phyloP scores from a whole-genome alignment of 2,113 vertebrate species.

The Colistium nudipinnis region DNA sequence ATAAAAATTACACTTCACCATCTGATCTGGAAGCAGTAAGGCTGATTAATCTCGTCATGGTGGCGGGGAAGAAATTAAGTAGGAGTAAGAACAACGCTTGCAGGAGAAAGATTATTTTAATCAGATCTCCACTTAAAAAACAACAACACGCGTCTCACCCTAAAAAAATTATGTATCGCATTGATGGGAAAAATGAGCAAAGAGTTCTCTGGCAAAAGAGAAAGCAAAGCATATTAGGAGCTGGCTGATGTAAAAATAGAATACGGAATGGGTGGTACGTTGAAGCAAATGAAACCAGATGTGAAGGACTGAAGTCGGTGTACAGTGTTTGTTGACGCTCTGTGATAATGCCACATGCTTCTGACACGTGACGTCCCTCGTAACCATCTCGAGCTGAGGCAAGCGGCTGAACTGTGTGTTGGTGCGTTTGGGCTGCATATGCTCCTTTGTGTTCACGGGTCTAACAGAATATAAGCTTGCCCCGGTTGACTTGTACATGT shows the following conservation, averaged over 20 bases:
- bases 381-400: slow-evolving; percentile 35
- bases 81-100: slow-evolving; percentile 23
- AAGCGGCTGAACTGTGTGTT: slow-evolving; percentile 19
- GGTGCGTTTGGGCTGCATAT: not conserved
- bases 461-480: slow-evolving; percentile 7
- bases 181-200: slow-evolving; percentile 8
- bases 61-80: slow-evolving; percentile 21
- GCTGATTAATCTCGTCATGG: slow-evolving; percentile 36
- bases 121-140: slow-evolving; percentile 36
- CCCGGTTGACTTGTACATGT: slow-evolving; percentile 29
- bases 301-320: slow-evolving; percentile 37
- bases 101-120: slow-evolving; percentile 16
- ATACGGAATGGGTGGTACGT: slow-evolving; percentile 33
- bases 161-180: slow-evolving; percentile 20
- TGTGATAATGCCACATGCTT: slow-evolving; percentile 40
- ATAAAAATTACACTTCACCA: not conserved
- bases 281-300: slow-evolving; percentile 56
- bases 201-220: slow-evolving; percentile 45
- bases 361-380: slow-evolving; percentile 30
- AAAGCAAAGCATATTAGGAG: slow-evolving; percentile 44
- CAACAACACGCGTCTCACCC: slow-evolving; percentile 27
- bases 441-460: slow-evolving; percentile 1
- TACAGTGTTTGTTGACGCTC: slow-evolving; percentile 45
- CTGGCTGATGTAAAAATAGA: slow-evolving; percentile 48
- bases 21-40: slow-evolving; percentile 40